Base-by-base conservation (phyloP, 2,113 vertebrate species). In the Solenodon paradoxus region DNA sequence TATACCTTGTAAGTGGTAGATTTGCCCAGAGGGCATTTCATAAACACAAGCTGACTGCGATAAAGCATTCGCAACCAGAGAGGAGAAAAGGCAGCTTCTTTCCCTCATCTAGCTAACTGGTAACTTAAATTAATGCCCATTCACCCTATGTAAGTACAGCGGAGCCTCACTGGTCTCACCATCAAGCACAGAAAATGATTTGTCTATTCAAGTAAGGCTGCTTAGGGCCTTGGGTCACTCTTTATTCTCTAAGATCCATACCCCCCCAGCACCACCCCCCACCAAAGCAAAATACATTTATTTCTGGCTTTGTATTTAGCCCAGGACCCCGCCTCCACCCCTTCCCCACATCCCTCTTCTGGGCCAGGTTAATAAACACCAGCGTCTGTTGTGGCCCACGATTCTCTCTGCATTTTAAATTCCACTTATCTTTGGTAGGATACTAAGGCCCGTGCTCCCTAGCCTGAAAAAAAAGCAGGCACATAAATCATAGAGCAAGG, bases 401-500 rank as follows among this genome's bases (percentile, higher is more conserved):
- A 82, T 84, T 97, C 45, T 20, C 57, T 89, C 95, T 88, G 80
- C 68, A 71, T 57, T 91, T 88, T 79, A 78, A 95, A 95, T 57
- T 61, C 91, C 8, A 0, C 0, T 49, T 93, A 88, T 53, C 49
- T 90, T 92, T 61, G 2, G 35, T 72, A 15, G 94, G 85, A 38
- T 42, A 32, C 0, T 59, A 55, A 95, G 92, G 68, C 68, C 72
- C 10, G 30, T 71, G 75, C 32, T 96, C 68, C 57, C 30, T 13
- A 77, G 89, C 75, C 96, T 96, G 95, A 68, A 53, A 84, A 53
- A 84, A 59, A 94, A 85, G 69, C 55, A 64, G 1, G 92, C 89
- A 88, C 81, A 94, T 95, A 97, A 97, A 92, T 24, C 86, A 91
- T 75, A 93, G 96, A 97, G 92, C 88, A 94, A 97, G 93, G 83